Base-by-base conservation (phyloP, 2,113 vertebrate species). In the Bos javanicus region DNA sequence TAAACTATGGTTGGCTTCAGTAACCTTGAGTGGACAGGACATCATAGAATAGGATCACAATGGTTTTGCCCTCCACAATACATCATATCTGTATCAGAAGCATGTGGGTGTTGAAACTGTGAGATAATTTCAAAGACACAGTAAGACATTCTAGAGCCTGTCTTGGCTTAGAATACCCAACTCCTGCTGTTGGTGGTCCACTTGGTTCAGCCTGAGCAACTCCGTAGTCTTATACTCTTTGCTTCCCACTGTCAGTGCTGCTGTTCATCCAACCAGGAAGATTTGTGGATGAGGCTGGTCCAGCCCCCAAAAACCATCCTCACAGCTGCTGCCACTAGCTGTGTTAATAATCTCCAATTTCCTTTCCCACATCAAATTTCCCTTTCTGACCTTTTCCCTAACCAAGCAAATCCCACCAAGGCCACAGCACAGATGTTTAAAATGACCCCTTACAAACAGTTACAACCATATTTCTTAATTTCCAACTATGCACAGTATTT, bases 51-150 rank as follows among this genome's bases (percentile, higher is more conserved):
- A 99, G 99, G 1, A 99, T 99, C 97, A 99, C 99, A 5, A 99
- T 99, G 0, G 99, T 99, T 46, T 98, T 99, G 30, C 99, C 99
- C 82, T 99, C 99, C 5, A 99, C 98, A 0, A 99, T 99, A 99
- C 99, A 99, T 99, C 97, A 99, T 98, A 23, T 99, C 99, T 0
- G 99, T 99, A 95, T 99, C 99, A 12, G 99, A 99, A 25, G 99
- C 99, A 76, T 99, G 99, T 90, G 99, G 99, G 96, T 99, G 99
- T 97, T 99, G 57, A 99, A 99, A 99, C 99, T 99, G 98, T 99
- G 99, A 97, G 99, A 99, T 0, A 99, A 99, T 98, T 99, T 99
- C 15, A 99, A 98, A 1, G 99, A 99, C 2, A 99, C 94, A 1
- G 99, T 87, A 99, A 99, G 81, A 99, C 99, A 59, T 99, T 98